Base-by-base conservation (phyloP, 2,113 vertebrate species). In the Stegostoma tigrinum region DNA sequence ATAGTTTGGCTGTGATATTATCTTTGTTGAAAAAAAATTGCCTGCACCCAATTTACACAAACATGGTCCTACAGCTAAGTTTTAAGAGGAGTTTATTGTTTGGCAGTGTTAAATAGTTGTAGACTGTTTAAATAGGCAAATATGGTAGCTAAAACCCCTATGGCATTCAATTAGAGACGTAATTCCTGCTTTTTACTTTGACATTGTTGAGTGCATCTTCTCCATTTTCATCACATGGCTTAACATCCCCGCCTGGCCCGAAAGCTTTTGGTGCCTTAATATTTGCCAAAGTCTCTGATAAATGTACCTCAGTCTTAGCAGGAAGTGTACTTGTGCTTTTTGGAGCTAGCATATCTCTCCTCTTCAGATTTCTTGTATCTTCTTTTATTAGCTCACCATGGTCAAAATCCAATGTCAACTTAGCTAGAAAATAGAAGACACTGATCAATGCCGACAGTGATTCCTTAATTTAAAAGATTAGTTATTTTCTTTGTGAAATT, bases 311-410 rank as follows among this genome's bases (percentile, higher is more conserved):
- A 14, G 38, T 83, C 78, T 66, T 91, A 24, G 34, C 38, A 24
- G 24, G 67, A 91, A 45, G 14, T 67, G 61, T n/a, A 38, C 48
- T 17, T 8, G 52, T 4, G 48, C 8, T 15, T 95, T 95, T 96
- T 78, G n/a, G 48, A 96, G 96, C n/a, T 94, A 68, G 21, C 95
- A 34, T n/a, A 96, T 61, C 38, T 68, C 89, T 95, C 68, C n/a
- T 83, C 17, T n/a, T 27, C 68, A 95, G 61, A 34, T 87, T 61
- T 67, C 66, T 0, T 80, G 30, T 70, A 8, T 95, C 83, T 95
- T 95, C 67, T 96, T 96, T 61, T 96, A 70, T 61, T 24, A 96
- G 19, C 70, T 96, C 95, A 96, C 96, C 96, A 24, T 72, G 96
- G 96, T 95, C 95, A 52, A 95, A 91, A 42, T 21, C n/a, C 14